Conservation (phyloP, 1,140 invertebrate genomes). For the Hypsibius dujardini region DNA sequence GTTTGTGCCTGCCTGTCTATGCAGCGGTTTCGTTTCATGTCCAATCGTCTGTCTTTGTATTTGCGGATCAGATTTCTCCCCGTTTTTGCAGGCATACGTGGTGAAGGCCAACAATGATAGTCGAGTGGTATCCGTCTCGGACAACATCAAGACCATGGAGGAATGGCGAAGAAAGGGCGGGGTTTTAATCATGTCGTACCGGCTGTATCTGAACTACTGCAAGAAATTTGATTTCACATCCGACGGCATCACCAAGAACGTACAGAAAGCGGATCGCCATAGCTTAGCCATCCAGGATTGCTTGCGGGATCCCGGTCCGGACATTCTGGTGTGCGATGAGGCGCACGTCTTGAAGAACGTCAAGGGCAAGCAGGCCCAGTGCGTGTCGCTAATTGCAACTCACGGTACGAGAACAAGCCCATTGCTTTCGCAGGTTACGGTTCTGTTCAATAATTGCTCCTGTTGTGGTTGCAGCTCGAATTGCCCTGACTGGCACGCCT, state of each 20-base stretch:
- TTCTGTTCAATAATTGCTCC: neutral
- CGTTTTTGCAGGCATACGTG: conserved; percentile 41
- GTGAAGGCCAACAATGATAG: conserved; percentile 47
- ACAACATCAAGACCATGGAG: conserved; percentile 39
- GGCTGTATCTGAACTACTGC: conserved; percentile 67
- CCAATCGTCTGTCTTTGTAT: conserved; percentile 1
- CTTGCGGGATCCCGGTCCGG: conserved; percentile 46
- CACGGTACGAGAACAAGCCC: neutral
- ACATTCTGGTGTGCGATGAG: conserved; percentile 80
- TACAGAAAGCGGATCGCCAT: neutral
- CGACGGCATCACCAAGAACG: neutral
- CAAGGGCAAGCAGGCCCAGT: conserved; percentile 33
- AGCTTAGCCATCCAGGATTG: neutral
- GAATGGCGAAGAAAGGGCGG: conserved; percentile 68
- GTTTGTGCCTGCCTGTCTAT: too few species aligned
- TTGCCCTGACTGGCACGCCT: conserved; percentile 84
- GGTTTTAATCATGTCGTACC: conserved; percentile 84
- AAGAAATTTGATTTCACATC: conserved; percentile 30
- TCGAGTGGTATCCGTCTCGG: conserved; percentile 48
- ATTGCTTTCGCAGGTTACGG: too few species aligned
- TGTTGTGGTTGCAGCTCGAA: conserved; percentile 32
- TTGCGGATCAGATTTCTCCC: neutral
- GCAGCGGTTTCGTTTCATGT: too few species aligned
- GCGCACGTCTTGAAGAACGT: conserved; percentile 85
- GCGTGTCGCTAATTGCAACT: neutral